A percentile compares a stretch with the other conserved stretches of the same genome.
These are phyloP conservation scores for Cylloceria caligata DNA, from an alignment of 2,888 invertebrate species.

Conservation along the genomic window DNA sequence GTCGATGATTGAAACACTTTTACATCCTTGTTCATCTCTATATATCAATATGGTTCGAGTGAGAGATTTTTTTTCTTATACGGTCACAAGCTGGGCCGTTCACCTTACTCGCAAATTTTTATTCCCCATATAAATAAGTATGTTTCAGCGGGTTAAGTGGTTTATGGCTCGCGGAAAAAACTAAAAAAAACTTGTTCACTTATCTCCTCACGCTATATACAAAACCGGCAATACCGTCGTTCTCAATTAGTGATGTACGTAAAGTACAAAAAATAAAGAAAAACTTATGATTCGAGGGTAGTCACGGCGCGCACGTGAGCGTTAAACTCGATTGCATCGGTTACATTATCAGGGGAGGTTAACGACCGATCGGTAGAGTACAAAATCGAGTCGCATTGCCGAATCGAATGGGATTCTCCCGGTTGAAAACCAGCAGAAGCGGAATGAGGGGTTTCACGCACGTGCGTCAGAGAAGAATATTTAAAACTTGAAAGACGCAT, in stretches of 20 bases:
- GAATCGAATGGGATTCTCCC: constrained; percentile 1
- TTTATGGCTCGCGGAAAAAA: neutral
- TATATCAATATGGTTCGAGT: no score
- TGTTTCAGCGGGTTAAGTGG: neutral
- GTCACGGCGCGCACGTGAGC: neutral
- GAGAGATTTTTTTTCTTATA: no score
- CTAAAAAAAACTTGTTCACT: neutral
- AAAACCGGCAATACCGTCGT: neutral
- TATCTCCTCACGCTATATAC: neutral
- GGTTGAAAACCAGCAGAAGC: neutral
- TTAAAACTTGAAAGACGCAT: constrained; percentile 44
- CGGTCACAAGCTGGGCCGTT: no score
- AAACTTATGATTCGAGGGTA: neutral
- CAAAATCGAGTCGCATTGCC: constrained; percentile 18
- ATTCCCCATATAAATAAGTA: neutral
- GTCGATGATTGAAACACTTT: no score
- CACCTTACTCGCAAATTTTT: neutral
- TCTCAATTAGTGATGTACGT: neutral
- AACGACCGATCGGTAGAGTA: constrained; percentile 18
- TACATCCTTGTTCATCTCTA: no score
- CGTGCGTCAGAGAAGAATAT: constrained; percentile 56
- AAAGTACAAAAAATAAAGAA: neutral
- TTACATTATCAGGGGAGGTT: constrained; percentile 21
- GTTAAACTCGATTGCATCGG: constrained; percentile 17
- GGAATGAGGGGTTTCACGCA: constrained; percentile 22